These are phyloP conservation scores for Phylloscopus whistleri DNA, from an alignment of 2,113 vertebrate species.

Conservation along the genomic window DNA sequence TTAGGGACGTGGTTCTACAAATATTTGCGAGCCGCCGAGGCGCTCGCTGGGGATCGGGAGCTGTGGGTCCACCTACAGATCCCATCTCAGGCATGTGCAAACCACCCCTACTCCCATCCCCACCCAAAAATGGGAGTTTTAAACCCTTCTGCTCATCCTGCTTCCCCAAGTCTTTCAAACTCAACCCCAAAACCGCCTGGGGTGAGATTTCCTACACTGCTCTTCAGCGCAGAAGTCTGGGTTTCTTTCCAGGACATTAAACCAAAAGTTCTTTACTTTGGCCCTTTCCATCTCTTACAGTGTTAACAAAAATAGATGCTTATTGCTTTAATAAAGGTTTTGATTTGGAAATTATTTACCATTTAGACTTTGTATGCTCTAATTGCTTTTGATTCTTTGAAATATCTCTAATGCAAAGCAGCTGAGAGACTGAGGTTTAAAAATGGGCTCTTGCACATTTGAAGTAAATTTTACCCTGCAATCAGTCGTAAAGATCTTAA, in stretches of 20 bases:
- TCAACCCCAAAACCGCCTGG: not conserved
- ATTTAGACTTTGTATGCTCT: slow-evolving; percentile 1
- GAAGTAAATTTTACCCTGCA: slow-evolving; percentile 58
- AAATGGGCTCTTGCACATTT: slow-evolving; percentile 58
- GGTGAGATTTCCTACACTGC: not conserved
- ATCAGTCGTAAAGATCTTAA: slow-evolving; percentile 54
- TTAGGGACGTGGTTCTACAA: too few species aligned
- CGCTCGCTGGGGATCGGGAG: too few species aligned
- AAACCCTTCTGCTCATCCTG: too few species aligned
- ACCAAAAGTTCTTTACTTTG: slow-evolving; percentile 2
- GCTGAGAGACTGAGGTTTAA: slow-evolving; percentile 23
- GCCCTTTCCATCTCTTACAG: not conserved
- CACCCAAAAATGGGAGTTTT: too few species aligned
- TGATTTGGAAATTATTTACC: slow-evolving; percentile 58
- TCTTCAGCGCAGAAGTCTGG: not conserved
- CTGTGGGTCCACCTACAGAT: too few species aligned
- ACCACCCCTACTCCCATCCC: too few species aligned
- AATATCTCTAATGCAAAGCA: slow-evolving; percentile 52
- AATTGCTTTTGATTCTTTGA: slow-evolving; percentile 59
- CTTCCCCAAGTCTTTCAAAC: too few species aligned
- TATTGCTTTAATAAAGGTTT: slow-evolving; percentile 45
- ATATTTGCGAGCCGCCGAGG: too few species aligned
- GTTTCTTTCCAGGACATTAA: not conserved
- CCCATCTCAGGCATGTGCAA: too few species aligned
- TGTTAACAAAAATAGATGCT: slow-evolving; percentile 16